phyloP scores from a whole-genome alignment of 2,888 invertebrate species.

The Craniophora ligustri region DNA sequence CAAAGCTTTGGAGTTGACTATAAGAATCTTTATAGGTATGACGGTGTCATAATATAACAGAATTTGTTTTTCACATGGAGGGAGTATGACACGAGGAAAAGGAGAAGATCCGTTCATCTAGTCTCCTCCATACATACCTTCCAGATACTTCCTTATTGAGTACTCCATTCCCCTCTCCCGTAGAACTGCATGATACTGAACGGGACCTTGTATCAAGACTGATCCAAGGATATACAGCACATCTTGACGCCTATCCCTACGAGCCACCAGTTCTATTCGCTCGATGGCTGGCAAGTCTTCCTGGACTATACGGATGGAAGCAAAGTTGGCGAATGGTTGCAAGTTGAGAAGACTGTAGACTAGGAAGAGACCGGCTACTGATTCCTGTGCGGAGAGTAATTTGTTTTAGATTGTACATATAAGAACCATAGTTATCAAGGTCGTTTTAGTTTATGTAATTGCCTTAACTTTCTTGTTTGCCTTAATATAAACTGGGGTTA shows the following conservation, averaged over 20 bases:
- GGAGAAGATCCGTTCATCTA: no score
- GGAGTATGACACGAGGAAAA: no score
- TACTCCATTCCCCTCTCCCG: slow-evolving; percentile 75
- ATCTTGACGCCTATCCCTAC: slow-evolving; percentile 67
- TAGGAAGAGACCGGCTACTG: slow-evolving; percentile 75
- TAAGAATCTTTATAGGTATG: no score
- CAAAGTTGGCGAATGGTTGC: slow-evolving; percentile 74
- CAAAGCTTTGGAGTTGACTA: no score
- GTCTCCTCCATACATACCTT: slow-evolving; percentile 74
- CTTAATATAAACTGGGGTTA: no score
- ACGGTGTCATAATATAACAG: no score
- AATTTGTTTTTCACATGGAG: no score
- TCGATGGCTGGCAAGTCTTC: slow-evolving; percentile 68
- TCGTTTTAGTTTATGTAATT: no score
- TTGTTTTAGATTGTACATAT: no score
- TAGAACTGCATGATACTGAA: slow-evolving; percentile 66
- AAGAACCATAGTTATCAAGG: no score
- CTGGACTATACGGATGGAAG: slow-evolving; percentile 66
- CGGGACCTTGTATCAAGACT: slow-evolving; percentile 66
- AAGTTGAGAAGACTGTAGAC: slow-evolving; percentile 72
- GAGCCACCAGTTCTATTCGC: slow-evolving; percentile 65
- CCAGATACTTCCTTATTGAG: slow-evolving; percentile 70
- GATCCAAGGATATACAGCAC: slow-evolving; percentile 74
- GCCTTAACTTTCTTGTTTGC: no score
- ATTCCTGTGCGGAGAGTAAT: slow-evolving; percentile 66